Base-by-base conservation (phyloP, 2,888 invertebrate genomes). In the Strigamia maritima region DNA sequence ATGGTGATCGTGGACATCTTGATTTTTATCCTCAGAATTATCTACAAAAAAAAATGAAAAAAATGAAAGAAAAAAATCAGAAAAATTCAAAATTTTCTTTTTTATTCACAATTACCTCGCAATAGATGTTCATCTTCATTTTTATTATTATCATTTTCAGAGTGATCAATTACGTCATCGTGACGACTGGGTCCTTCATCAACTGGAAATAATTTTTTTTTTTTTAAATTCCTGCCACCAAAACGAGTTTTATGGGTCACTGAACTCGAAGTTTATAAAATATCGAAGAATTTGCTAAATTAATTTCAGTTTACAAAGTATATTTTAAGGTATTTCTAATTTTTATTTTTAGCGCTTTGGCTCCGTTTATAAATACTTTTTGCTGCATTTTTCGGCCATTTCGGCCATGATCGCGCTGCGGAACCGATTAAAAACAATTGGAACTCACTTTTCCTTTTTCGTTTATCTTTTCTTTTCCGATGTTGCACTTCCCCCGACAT, bases 401-500 rank as follows among this genome's bases (percentile, higher is more conserved):
- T n/a, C 31, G 31, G 31, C 31, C 31, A 31, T 6, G 31, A 31
- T 31, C 31, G 31, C 31, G 2, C 31, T 31, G 31, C 31, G 2
- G 6, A 31, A 2, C 31, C 2, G 2, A 4, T 31, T 6, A 31
- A 31, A 31, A 31, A 4, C 31, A 31, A 31, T 31, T 31, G n/a
- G 3, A 31, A 49, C 49, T 49, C n/a, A 49, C 49, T 14, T 90
- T 92, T 94, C 87, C 91, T 92, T 86, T 90, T 91, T 86, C 90
- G 90, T 87, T 93, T 94, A 86, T 94, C 93, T 88, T 92, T 93
- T 83, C 94, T 91, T 87, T 93, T 94, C 85, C 93, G 91, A 85
- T 93, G 92, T 87, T 94, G 94, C 84, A 92, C 92, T 88, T 94
- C 94, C 84, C 93, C 93, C 86, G 93, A 94, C 94, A 94, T 94